Percentiles rank a stretch among this genome's conserved stretches.
These are phyloP conservation scores for Drosophila meridiana DNA, from an alignment of 2,888 invertebrate genomes.

Conservation along the genomic window DNA sequence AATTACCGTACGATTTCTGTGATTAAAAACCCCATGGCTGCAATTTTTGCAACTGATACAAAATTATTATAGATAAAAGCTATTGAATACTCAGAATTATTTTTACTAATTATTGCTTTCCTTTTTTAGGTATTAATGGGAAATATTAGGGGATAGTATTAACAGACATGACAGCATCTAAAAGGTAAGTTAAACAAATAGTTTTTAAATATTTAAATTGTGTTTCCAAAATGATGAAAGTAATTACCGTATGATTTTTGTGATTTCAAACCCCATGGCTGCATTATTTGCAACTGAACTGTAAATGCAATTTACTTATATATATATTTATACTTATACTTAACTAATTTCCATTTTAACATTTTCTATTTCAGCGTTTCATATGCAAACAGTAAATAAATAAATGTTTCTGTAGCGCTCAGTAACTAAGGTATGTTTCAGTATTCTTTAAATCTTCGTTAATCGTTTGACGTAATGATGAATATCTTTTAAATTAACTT, in stretches of 20 bases:
- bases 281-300: conserved; percentile 70
- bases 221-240: conserved; percentile 49
- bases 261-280: conserved; percentile 71
- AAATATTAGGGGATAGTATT: too few relatives aligned
- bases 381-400: neutral
- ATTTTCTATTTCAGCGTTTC: conserved; percentile 29
- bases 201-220: neutral
- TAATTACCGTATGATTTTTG: conserved; percentile 70
- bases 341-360: conserved; percentile 7
- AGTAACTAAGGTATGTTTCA: conserved; percentile 14
- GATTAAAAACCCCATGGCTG: conserved; percentile 66
- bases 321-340: neutral
- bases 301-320: neutral
- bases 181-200: neutral
- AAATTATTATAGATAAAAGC: neutral
- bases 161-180: too few relatives aligned
- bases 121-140: neutral
- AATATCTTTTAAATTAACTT: conserved; percentile 65
- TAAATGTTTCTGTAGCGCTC: too few relatives aligned
- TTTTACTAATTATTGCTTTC: neutral
- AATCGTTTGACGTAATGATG: conserved; percentile 53
- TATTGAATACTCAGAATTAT: fast-evolving
- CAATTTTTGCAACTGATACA: conserved; percentile 68
- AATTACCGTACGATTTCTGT: conserved; percentile 71
- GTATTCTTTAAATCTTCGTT: neutral